A percentile compares a stretch with the other conserved stretches of the same genome.
phyloP scores from a whole-genome alignment of 2,888 invertebrate genomes.

The Aethes cnicana region DNA sequence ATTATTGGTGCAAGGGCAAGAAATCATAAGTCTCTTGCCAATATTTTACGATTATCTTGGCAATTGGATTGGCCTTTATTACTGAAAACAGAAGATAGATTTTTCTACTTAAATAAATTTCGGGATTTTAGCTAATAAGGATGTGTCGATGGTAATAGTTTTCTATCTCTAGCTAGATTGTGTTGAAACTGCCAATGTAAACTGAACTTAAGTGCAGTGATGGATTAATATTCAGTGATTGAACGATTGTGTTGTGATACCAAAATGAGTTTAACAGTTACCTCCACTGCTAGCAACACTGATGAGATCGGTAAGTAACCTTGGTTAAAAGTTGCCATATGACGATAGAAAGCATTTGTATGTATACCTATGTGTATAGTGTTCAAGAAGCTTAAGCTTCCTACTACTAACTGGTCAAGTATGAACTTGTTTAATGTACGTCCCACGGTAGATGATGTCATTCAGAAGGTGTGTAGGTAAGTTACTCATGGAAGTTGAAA shows the following conservation, averaged over 20 bases:
- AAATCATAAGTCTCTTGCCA: no score
- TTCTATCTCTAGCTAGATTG: neutral
- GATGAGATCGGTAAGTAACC: constrained; percentile 69
- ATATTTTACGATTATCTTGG: no score
- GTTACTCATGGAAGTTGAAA: neutral
- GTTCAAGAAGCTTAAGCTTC: no score
- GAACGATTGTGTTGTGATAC: constrained; percentile 38
- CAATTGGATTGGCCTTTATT: no score
- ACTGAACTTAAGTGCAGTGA: constrained; percentile 11
- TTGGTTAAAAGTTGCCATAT: neutral
- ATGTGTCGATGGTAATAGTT: no score
- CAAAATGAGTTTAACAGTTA: constrained; percentile 63
- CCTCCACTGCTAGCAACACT: constrained; percentile 50
- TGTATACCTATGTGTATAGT: no score
- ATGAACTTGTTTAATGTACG: constrained; percentile 8
- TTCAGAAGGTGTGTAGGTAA: neutral
- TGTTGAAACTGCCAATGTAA: neutral
- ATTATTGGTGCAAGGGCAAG: no score
- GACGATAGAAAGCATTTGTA: neutral
- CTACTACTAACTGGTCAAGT: neutral
- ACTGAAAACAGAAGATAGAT: no score
- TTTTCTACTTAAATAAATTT: no score
- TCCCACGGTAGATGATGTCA: constrained; percentile 26
- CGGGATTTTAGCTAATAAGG: no score
- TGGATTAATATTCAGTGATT: constrained; percentile 23